Conservation (phyloP, 2,888 invertebrate genomes). For the Campopleginae sp. region DNA sequence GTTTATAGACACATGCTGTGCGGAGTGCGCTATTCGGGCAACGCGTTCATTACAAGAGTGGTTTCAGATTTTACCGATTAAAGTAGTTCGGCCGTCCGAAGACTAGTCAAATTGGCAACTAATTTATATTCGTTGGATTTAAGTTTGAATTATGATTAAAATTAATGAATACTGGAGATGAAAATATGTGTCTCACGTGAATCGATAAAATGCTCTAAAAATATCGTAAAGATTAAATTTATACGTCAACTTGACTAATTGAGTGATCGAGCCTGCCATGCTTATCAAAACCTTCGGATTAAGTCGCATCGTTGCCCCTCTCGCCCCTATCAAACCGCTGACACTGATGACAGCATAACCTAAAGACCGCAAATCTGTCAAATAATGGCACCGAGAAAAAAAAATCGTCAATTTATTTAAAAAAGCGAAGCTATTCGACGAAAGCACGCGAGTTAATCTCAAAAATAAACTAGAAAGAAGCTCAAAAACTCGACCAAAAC, state of each 20-base stretch:
- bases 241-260: conserved; percentile 21
- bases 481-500: no score
- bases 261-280: conserved; percentile 28
- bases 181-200: no score
- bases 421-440: conserved; percentile 43
- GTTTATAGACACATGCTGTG: conserved; percentile 44
- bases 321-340: conserved; percentile 9
- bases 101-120: no score
- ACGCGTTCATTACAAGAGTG: neutral
- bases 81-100: no score
- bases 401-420: conserved; percentile 32
- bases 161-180: no score
- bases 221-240: no score
- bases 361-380: neutral
- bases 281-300: conserved; percentile 19
- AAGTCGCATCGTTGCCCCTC: conserved; percentile 37
- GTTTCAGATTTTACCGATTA: neutral
- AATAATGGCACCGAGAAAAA: conserved; percentile 36
- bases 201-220: no score
- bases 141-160: no score
- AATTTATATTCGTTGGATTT: no score
- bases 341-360: conserved; percentile 18
- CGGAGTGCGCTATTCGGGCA: conserved; percentile 50
- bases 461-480: no score
- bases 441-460: conserved; percentile 11